Evolutionary conservation across 2,888 invertebrate species (phyloP).

Genomic region (Crioceris asparagi): DNA sequence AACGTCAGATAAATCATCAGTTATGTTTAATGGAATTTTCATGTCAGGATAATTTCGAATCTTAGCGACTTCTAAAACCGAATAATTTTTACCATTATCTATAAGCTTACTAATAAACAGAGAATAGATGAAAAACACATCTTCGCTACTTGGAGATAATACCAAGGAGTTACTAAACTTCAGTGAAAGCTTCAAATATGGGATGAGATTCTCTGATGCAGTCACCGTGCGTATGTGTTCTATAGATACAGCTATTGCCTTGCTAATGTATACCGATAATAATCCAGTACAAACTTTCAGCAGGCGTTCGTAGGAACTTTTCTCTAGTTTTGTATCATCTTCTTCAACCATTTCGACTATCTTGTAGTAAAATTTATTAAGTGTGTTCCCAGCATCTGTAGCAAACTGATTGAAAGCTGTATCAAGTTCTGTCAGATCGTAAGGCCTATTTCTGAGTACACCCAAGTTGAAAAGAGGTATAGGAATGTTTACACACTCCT

Average conservation of each 20-base stretch:
- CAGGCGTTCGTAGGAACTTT: conserved; percentile 11
- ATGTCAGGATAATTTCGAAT: conserved; percentile 20
- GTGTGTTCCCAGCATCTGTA: conserved; percentile 18
- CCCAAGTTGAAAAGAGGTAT: conserved; percentile 40
- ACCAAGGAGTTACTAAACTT: conserved; percentile 26
- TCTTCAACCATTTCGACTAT: conserved; percentile 21
- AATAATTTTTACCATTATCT: conserved; percentile 10
- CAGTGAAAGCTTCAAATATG: conserved; percentile 47
- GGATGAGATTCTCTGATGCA: conserved; percentile 43
- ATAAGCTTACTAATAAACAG: conserved; percentile 40
- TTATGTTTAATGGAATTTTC: conserved; percentile 26
- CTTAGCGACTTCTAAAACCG: neutral
- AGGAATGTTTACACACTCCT: conserved; percentile 43
- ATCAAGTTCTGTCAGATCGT: conserved; percentile 23
- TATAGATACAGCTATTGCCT: conserved; percentile 56
- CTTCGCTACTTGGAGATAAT: conserved; percentile 48
- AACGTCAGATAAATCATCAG: conserved; percentile 40
- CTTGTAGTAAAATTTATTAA: conserved; percentile 25
- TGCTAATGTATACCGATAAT: conserved; percentile 52
- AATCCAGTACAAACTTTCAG: conserved; percentile 33
- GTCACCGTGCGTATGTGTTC: conserved; percentile 49
- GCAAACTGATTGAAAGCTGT: conserved; percentile 22
- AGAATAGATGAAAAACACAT: conserved; percentile 47
- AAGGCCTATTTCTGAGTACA: conserved; percentile 18
- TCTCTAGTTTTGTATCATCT: conserved; percentile 19